These are phyloP conservation scores for Sminthurinus aureus DNA, from an alignment of 2,888 invertebrate species.

Conservation along the genomic window DNA sequence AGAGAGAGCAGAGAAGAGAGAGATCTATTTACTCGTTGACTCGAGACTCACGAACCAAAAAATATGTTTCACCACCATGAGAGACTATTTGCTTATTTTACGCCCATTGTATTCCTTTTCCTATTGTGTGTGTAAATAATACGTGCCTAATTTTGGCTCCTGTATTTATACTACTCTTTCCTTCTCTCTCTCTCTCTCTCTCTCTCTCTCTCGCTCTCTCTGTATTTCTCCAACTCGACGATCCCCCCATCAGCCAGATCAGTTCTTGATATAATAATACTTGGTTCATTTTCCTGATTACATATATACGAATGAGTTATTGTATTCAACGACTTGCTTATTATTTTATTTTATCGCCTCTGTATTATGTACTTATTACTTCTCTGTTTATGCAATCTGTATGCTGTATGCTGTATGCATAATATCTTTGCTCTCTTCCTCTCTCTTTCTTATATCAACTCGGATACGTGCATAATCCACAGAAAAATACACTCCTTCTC, in stretches of 20 bases:
- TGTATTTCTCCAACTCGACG: neutral
- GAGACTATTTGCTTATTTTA: conserved; percentile 49
- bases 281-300: conserved; percentile 30
- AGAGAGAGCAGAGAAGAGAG: conserved; percentile 26
- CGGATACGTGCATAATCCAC: neutral
- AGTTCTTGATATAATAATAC: conserved; percentile 29
- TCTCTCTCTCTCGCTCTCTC: conserved; percentile 16
- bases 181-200: neutral
- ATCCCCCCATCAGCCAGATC: conserved; percentile 34
- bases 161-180: conserved; percentile 43
- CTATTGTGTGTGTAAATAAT: conserved; percentile 51
- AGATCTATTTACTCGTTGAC: conserved; percentile 22
- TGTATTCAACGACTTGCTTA: conserved; percentile 19
- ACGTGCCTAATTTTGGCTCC: conserved; percentile 49
- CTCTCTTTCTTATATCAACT: neutral
- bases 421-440: neutral
- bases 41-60: conserved; percentile 40
- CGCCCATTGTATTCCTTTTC: conserved; percentile 49
- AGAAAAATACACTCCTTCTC: neutral
- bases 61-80: conserved; percentile 44
- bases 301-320: conserved; percentile 29
- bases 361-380: no score
- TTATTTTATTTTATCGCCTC: conserved; percentile 17
- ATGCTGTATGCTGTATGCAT: conserved; percentile 10
- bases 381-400: neutral